These are phyloP conservation scores for Virgularia gustaviana DNA, from an alignment of 92 coral and sea anemone species.

Conservation along the genomic window DNA sequence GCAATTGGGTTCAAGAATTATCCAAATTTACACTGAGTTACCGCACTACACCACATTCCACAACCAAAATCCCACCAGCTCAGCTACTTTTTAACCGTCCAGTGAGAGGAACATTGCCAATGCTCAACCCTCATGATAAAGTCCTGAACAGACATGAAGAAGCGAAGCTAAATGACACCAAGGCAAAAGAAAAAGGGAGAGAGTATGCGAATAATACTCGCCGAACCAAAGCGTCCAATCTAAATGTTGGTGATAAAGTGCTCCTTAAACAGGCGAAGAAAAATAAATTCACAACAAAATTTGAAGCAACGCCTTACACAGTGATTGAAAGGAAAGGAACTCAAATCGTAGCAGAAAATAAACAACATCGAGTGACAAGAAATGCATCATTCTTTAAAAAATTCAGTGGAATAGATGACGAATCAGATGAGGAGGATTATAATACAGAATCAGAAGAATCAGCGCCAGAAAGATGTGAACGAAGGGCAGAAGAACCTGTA, in stretches of 20 bases:
- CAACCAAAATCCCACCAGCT: background rate
- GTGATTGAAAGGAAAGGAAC: background rate
- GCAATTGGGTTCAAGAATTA: background rate
- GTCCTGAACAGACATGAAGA: background rate
- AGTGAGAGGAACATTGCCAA: background rate
- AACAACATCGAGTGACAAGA: background rate
- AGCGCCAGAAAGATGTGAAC: no score
- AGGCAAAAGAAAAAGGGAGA: background rate
- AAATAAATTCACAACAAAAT: background rate
- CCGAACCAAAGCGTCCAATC: background rate
- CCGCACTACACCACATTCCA: background rate
- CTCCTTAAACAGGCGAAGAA: background rate
- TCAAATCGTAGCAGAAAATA: background rate
- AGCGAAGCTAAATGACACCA: background rate
- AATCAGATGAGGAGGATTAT: constrained; percentile 62
- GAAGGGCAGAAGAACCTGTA: background rate
- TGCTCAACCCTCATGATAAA: background rate
- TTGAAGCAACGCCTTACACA: background rate
- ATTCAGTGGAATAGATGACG: background rate
- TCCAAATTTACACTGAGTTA: background rate
- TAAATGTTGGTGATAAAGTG: background rate
- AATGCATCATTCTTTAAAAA: constrained; percentile 42
- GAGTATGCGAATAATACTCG: background rate
- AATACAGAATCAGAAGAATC: constrained; percentile 43
- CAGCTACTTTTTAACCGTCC: constrained; percentile 1